Evolutionary conservation across 1,140 invertebrate genomes (phyloP).

Genomic region (Leptonema lineaticorne): DNA sequence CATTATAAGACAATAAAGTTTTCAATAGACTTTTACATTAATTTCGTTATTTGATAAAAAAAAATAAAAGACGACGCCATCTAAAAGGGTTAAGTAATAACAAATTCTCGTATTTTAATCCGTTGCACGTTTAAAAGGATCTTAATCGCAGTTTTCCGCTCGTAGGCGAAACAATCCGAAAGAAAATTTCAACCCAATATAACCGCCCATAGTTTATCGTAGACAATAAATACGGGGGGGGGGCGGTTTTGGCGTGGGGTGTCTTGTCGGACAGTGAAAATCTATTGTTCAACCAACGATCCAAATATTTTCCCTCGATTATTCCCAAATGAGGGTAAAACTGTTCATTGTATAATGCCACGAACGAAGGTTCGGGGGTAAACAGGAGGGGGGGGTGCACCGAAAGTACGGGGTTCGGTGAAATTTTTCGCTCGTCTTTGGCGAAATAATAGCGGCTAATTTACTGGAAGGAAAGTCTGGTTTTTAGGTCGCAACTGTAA

Average conservation of each 20-base stretch:
- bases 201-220: slow-evolving; percentile 11
- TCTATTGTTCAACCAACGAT: slow-evolving; percentile 8
- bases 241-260: no score
- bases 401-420: neutral
- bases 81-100: no score
- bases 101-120: slow-evolving; percentile 12
- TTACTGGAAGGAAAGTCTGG: slow-evolving; percentile 29
- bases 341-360: slow-evolving; percentile 25
- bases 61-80: no score
- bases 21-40: no score
- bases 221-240: slow-evolving; percentile 15
- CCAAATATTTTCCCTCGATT: slow-evolving; percentile 24
- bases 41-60: no score
- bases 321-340: slow-evolving; percentile 23
- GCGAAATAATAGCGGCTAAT: slow-evolving; percentile 30
- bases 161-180: neutral
- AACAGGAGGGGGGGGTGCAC: neutral
- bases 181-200: slow-evolving; percentile 7
- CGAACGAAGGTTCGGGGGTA: neutral
- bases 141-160: slow-evolving; percentile 10
- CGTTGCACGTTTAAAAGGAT: slow-evolving; percentile 6
- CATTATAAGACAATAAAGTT: no score
- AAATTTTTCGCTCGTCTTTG: neutral
- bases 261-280: slow-evolving; percentile 19
- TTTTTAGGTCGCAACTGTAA: slow-evolving; percentile 13